Percentiles rank a stretch among this genome's conserved stretches.
Conservation (phyloP, 2,797 vertebrate species). For the Enteromius treurensis region DNA sequence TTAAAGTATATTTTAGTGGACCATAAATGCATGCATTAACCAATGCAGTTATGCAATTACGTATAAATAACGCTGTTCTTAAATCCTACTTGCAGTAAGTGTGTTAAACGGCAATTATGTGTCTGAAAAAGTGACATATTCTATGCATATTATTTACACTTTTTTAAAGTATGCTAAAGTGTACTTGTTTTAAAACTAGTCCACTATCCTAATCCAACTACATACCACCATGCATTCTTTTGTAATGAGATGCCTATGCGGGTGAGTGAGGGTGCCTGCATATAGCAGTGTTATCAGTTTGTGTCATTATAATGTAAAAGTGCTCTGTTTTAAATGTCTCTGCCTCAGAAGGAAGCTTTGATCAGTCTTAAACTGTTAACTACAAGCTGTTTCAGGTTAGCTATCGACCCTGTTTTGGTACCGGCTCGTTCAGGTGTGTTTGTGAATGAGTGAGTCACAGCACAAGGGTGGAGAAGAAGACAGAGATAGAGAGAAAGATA, state of each 20-base stretch:
- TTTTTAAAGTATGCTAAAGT: background rate
- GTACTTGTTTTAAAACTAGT: background rate
- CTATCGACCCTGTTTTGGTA: background rate
- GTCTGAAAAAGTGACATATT: background rate
- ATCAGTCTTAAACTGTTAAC: background rate
- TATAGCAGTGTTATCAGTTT: background rate
- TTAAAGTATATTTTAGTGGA: background rate
- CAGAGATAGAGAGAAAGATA: background rate
- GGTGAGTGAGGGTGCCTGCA: background rate
- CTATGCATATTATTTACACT: background rate
- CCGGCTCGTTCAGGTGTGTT: background rate
- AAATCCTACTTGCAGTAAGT: background rate
- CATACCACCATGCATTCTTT: background rate
- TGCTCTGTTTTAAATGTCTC: background rate
- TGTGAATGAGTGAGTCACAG: slow-evolving; percentile 24
- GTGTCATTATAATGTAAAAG: background rate
- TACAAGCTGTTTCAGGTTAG: background rate
- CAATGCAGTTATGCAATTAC: background rate
- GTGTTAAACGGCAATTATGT: background rate
- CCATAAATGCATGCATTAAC: background rate
- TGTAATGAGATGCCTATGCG: background rate
- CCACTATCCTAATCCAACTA: background rate
- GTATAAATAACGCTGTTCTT: background rate
- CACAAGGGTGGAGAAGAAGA: background rate
- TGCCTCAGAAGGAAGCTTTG: background rate